phyloP scores from a whole-genome alignment of 2,113 vertebrate genomes.

The Pangasianodon gigas region DNA sequence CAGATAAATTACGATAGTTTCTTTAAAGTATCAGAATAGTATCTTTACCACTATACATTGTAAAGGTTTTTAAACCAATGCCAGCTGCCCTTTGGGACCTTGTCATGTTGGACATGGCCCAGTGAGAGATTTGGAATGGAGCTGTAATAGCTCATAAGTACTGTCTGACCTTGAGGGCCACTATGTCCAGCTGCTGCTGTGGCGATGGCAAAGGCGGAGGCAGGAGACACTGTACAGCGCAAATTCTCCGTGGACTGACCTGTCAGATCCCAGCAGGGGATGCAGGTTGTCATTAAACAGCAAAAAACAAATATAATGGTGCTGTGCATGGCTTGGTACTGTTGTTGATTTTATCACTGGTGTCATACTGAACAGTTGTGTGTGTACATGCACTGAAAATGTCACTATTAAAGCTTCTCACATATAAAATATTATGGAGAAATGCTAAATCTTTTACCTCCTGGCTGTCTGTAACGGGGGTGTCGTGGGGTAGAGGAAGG shows the following conservation, averaged over 20 bases:
- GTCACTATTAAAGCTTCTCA: background rate
- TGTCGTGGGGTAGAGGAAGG: constrained; percentile 75
- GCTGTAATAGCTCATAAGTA: constrained; percentile 1
- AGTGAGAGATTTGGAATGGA: background rate
- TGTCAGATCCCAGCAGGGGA: background rate
- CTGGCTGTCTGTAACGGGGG: constrained; percentile 82
- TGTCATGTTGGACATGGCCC: background rate
- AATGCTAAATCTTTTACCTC: constrained; percentile 72
- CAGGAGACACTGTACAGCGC: constrained; percentile 86
- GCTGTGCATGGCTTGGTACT: background rate
- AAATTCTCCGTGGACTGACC: constrained; percentile 78
- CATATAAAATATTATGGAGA: background rate
- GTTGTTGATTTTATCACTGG: background rate
- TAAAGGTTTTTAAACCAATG: background rate
- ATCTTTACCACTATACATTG: background rate
- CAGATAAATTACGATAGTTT: background rate
- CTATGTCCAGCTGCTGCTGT: constrained; percentile 91
- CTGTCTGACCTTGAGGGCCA: constrained; percentile 82
- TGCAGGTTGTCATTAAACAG: background rate
- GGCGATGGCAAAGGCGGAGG: constrained; percentile 93
- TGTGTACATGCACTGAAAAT: background rate
- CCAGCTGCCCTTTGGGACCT: background rate
- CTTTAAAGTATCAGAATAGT: background rate
- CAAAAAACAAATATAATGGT: background rate
- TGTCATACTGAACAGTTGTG: background rate